Percentiles rank a stretch among this genome's conserved stretches.
Conservation (phyloP, 2,797 vertebrate genomes). For the Esox lucius region DNA sequence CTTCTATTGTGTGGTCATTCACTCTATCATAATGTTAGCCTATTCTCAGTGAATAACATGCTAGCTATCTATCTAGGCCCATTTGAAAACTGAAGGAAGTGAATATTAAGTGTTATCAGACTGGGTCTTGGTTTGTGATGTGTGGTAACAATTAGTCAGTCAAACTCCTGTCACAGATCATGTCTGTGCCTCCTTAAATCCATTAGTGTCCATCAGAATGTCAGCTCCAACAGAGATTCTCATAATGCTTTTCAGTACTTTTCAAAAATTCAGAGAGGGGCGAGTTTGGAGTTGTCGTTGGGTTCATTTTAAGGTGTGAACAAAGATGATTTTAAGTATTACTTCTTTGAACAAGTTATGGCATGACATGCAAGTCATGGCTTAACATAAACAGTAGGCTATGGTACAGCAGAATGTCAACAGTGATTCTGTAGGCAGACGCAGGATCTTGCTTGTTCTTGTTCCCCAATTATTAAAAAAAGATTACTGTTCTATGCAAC, state of each 20-base stretch:
- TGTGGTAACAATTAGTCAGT: background rate
- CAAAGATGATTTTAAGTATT: background rate
- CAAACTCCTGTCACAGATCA: background rate
- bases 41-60: background rate
- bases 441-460: background rate
- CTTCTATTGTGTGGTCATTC: too few relatives aligned
- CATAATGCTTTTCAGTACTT: background rate
- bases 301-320: background rate
- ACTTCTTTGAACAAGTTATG: background rate
- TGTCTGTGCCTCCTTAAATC: background rate
- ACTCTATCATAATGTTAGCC: too few relatives aligned
- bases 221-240: background rate
- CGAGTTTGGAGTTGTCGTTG: background rate
- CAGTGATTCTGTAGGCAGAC: background rate
- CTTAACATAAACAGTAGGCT: background rate
- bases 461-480: background rate
- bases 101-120: background rate
- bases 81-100: background rate
- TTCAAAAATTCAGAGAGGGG: background rate
- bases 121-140: background rate
- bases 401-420: background rate
- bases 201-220: conserved; percentile 1
- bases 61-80: background rate
- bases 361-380: background rate
- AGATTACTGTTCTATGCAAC: background rate